These are phyloP conservation scores for Neomorphus geoffroyi DNA, from an alignment of 2,797 vertebrate genomes.

Conservation along the genomic window DNA sequence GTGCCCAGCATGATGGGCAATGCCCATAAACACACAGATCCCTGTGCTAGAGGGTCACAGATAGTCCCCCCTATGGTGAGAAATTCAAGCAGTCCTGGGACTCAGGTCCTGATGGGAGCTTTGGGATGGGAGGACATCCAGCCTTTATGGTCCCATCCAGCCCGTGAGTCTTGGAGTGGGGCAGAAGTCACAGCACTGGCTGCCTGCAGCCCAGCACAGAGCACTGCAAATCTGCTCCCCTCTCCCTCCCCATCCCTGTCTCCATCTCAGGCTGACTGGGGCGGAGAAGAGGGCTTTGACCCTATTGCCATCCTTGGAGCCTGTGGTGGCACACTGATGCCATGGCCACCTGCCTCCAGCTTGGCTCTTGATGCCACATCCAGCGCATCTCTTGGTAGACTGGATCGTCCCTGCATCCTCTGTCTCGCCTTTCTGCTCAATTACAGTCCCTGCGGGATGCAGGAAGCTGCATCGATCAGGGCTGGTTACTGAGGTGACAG, in stretches of 20 bases:
- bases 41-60: rapidly evolving
- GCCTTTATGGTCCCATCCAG: not conserved
- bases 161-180: rapidly evolving
- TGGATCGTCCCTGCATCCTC: not conserved
- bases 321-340: not conserved
- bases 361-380: not conserved
- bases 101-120: rapidly evolving
- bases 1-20: rapidly evolving
- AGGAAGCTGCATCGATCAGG: not conserved
- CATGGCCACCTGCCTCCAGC: rapidly evolving
- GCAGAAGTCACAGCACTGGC: not conserved
- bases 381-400: rapidly evolving
- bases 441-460: conserved; percentile 22
- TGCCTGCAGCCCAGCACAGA: not conserved
- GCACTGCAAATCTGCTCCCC: rapidly evolving
- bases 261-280: not conserved
- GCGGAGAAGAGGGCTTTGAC: not conserved
- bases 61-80: not conserved
- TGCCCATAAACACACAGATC: not conserved
- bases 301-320: not conserved
- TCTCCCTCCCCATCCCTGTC: too few species aligned
- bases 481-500: conserved; percentile 63
- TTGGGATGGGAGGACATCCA: not conserved
- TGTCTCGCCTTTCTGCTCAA: not conserved
- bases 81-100: not conserved